Percentiles rank a stretch among this genome's conserved stretches.
Evolutionary conservation across 1,140 invertebrate genomes (phyloP).

Genomic region (Procambarus virginalis): DNA sequence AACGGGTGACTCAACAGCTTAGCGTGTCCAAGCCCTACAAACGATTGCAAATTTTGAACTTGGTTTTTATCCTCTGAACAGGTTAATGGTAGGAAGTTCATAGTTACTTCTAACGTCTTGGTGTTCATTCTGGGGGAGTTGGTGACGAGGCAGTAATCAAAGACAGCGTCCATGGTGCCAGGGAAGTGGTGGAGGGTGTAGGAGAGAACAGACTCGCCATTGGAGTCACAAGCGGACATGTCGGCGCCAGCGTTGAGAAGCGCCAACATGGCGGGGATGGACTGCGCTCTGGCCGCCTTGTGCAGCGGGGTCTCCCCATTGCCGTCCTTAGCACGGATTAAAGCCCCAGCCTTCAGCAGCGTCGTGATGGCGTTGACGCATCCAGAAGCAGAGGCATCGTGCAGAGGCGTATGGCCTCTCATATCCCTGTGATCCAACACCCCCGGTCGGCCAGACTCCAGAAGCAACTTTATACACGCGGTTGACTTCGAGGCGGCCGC

Average conservation of each 20-base stretch:
- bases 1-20: conserved; percentile 77
- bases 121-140: conserved; percentile 66
- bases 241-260: conserved; percentile 75
- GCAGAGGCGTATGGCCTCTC: conserved; percentile 79
- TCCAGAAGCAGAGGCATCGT: conserved; percentile 78
- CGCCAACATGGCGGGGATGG: conserved; percentile 75
- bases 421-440: conserved; percentile 75
- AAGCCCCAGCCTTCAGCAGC: conserved; percentile 78
- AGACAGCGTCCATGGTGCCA: conserved; percentile 66
- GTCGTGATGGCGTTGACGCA: conserved; percentile 78
- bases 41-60: conserved; percentile 64
- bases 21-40: conserved; percentile 71
- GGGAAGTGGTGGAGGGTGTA: conserved; percentile 69
- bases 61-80: conserved; percentile 60
- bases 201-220: conserved; percentile 64
- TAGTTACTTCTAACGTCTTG: conserved; percentile 68
- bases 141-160: conserved; percentile 69
- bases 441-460: conserved; percentile 70
- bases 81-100: conserved; percentile 69
- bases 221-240: conserved; percentile 73
- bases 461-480: conserved; percentile 76
- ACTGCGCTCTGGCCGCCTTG: conserved; percentile 75
- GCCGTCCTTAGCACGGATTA: conserved; percentile 77
- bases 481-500: conserved; percentile 77
- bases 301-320: conserved; percentile 78